A percentile compares a stretch with the other conserved stretches of the same genome.
Conservation (phyloP, 1,140 invertebrate species). For the Drosophila bipectinata region DNA sequence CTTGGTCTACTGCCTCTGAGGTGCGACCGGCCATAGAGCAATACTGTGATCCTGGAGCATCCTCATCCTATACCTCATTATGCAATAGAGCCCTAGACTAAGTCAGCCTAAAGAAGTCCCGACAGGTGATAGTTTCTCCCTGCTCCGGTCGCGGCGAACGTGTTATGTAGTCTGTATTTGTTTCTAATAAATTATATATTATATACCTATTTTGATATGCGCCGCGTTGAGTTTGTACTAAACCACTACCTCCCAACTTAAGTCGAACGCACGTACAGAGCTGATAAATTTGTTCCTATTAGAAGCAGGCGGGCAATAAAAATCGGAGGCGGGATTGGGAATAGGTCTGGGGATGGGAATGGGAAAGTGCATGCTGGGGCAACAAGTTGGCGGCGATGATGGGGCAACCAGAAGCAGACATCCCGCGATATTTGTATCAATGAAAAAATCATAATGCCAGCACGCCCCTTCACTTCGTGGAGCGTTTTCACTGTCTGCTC, state of each 20-base stretch:
- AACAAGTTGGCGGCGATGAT: conserved; percentile 51
- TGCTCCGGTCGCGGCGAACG: conserved; percentile 1
- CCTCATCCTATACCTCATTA: conserved; percentile 40
- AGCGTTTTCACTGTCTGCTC: conserved; percentile 37
- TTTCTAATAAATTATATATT: conserved; percentile 53
- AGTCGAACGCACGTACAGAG: conserved; percentile 64
- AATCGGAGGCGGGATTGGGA: conserved; percentile 29
- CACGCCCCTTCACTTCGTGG: conserved; percentile 51
- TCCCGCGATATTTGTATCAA: conserved; percentile 74
- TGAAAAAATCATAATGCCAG: conserved; percentile 80
- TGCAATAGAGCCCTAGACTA: conserved; percentile 3
- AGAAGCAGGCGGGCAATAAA: conserved; percentile 59
- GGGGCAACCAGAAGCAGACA: conserved; percentile 14
- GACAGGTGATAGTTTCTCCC: conserved; percentile 29
- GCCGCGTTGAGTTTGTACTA: conserved; percentile 28
- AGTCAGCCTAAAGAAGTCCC: conserved; percentile 15
- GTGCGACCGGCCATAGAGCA: neutral
- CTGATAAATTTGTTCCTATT: conserved; percentile 78
- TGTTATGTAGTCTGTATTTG: conserved; percentile 44
- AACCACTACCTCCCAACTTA: conserved; percentile 37
- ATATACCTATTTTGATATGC: conserved; percentile 13
- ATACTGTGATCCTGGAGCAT: conserved; percentile 53
- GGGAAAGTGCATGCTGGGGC: conserved; percentile 24
- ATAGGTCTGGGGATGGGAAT: neutral
- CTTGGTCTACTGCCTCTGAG: conserved; percentile 86